Percentiles rank a stretch among this genome's conserved stretches.
These are phyloP conservation scores for Thymelicus sylvestris DNA, from an alignment of 2,888 invertebrate species.

Conservation along the genomic window DNA sequence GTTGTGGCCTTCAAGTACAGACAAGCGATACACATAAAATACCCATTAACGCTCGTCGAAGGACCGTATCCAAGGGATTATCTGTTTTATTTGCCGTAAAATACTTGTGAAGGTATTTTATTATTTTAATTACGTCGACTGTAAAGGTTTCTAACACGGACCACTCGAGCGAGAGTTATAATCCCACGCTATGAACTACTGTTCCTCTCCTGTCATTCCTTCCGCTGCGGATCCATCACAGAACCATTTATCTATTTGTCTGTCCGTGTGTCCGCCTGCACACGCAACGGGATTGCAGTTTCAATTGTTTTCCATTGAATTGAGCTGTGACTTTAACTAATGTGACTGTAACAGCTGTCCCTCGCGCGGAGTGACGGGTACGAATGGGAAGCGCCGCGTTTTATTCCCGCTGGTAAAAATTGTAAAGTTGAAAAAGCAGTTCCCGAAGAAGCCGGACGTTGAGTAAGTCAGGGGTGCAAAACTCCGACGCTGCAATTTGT, in stretches of 20 bases:
- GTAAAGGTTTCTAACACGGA: too few species aligned
- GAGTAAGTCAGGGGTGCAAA: slow-evolving; percentile 44
- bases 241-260: too few species aligned
- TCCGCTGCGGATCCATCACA: too few species aligned
- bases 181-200: not conserved
- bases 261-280: too few species aligned
- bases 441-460: slow-evolving; percentile 42
- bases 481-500: slow-evolving; percentile 45
- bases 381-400: not conserved
- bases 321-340: too few species aligned
- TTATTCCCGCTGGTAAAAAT: slow-evolving; percentile 27
- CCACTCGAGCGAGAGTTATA: not conserved
- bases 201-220: too few species aligned
- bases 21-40: not conserved
- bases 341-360: too few species aligned
- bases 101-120: too few species aligned
- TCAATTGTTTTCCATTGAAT: too few species aligned
- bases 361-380: not conserved
- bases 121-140: too few species aligned
- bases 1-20: not conserved
- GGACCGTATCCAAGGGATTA: not conserved
- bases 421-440: slow-evolving; percentile 39
- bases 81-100: not conserved
- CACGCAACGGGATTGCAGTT: too few species aligned
- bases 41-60: not conserved